Conservation (phyloP, 2,113 vertebrate genomes). For the Osmerus mordax region DNA sequence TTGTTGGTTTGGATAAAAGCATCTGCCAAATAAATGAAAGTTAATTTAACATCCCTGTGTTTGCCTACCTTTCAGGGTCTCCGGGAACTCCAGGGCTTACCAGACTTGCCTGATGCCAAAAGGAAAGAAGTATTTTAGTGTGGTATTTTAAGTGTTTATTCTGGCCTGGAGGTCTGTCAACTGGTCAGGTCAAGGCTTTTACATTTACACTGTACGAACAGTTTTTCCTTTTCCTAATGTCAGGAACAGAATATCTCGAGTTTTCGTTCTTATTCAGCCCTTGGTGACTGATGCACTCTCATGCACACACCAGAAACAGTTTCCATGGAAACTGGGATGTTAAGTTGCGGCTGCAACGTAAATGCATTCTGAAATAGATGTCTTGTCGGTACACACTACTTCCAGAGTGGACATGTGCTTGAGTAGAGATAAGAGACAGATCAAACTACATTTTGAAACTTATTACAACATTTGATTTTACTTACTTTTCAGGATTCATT, state of each 20-base stretch:
- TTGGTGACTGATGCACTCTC: slow-evolving; percentile 34
- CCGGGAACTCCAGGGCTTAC: slow-evolving; percentile 81
- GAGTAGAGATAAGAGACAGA: too few species aligned
- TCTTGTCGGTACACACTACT: slow-evolving; percentile 39
- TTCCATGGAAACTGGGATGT: slow-evolving; percentile 67
- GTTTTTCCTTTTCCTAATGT: too few species aligned
- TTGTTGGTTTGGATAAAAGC: too few species aligned
- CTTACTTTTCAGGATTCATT: too few species aligned
- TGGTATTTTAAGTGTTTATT: background rate
- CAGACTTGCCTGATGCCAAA: slow-evolving; percentile 61
- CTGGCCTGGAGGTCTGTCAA: background rate
- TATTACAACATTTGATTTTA: too few species aligned
- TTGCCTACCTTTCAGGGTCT: slow-evolving; percentile 71
- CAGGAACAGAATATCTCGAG: too few species aligned
- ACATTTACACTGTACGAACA: too few species aligned
- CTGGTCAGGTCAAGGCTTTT: too few species aligned
- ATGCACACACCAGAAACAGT: slow-evolving; percentile 45
- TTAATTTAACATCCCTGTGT: background rate
- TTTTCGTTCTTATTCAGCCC: background rate
- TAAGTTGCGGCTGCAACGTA: slow-evolving; percentile 50
- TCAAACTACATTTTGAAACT: too few species aligned
- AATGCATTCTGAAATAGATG: slow-evolving; percentile 59
- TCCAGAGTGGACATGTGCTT: slow-evolving; percentile 23
- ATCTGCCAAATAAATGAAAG: too few species aligned
- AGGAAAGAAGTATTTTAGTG: slow-evolving; percentile 56